Evolutionary conservation across 2,797 vertebrate species (phyloP), one percentile per base, ranked within the genome.

Genomic region (Acanthurus leucopareius): DNA sequence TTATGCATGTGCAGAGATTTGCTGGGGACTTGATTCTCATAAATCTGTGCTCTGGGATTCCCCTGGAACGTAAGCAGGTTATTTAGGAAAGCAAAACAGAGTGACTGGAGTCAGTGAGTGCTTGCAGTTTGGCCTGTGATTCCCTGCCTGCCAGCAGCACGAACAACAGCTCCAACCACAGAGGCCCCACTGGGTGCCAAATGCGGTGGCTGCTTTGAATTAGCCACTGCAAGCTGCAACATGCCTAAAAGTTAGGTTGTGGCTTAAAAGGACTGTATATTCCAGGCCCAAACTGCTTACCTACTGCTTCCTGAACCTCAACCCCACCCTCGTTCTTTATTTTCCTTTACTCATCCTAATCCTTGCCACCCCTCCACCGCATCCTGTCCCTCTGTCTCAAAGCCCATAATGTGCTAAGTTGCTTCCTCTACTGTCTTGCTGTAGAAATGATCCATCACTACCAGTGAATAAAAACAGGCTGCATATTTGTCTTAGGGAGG

Each of bases 201-300:
- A 89, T 92, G 85, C 56, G 82, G 88, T 89, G 91, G 90, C 94
- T 95, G 94, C 91, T 94, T 93, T 92, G 93, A 94, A 95, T 95
- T 94, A 95, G 91, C 88, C 93, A 85, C 88, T 86, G 93, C 91
- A 86, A 93, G 93, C 90, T 86, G 90, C 84, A 93, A 95, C 95
- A 94, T 92, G 94, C 94, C 94, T 92, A 80, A 90, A 92, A 90
- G 84, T 93, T 86, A 88, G 79, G 71, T 88, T 92, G 90, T 68
- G 90, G 92, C 89, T 91, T 87, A 80, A 78, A 79, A 84, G 83
- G 86, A 77, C 83, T 82, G 80, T 75, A 76, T 87, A 83, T 86
- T 92, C 82, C 76, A 83, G 75, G 72, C 71, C 72, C 80, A 80
- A 84, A 84, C 84, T 87, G 88, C 86, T 90, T 90, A 89, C 90